A percentile compares a stretch with the other conserved stretches of the same genome.
Evolutionary conservation across 2,888 invertebrate species (phyloP).

Genomic region (Sthenelais limicola): DNA sequence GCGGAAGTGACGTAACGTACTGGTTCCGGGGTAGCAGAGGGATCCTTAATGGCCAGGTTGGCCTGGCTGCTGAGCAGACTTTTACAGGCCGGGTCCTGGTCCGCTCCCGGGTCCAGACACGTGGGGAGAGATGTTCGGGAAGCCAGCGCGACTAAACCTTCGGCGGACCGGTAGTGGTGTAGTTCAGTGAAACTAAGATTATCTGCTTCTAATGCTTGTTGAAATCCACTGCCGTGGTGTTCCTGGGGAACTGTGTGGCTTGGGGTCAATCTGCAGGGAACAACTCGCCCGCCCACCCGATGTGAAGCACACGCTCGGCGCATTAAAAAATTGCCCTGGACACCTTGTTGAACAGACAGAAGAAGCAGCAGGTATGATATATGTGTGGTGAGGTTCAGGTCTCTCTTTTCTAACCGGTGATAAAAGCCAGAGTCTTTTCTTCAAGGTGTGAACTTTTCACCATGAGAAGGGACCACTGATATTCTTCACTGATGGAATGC

Average conservation of each 20-base stretch:
- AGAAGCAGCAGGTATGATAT: no score
- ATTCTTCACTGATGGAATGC: no score
- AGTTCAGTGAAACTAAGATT: no score
- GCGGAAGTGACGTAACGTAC: constrained; percentile 26
- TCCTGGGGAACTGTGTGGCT: constrained; percentile 3
- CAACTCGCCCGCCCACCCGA: constrained; percentile 18
- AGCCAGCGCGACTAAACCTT: constrained; percentile 17
- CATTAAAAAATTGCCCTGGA: no score
- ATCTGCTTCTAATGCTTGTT: no score
- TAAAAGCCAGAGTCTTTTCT: no score
- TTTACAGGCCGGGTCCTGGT: constrained; percentile 21
- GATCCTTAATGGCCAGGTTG: constrained; percentile 32
- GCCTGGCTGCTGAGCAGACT: constrained; percentile 23
- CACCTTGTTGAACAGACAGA: no score
- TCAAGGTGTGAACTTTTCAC: no score
- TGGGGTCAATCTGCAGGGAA: constrained; percentile 1
- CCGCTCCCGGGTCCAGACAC: constrained; percentile 19
- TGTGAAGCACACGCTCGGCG: constrained; percentile 21
- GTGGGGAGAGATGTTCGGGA: constrained; percentile 30
- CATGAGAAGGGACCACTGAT: no score
- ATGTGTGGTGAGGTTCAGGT: no score
- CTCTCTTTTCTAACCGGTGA: no score
- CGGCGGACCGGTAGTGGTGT: neutral
- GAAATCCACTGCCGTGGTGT: no score
- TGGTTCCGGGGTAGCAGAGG: constrained; percentile 24